These are phyloP conservation scores for Myxocyprinus asiaticus DNA, from an alignment of 2,113 vertebrate genomes.

Conservation along the genomic window DNA sequence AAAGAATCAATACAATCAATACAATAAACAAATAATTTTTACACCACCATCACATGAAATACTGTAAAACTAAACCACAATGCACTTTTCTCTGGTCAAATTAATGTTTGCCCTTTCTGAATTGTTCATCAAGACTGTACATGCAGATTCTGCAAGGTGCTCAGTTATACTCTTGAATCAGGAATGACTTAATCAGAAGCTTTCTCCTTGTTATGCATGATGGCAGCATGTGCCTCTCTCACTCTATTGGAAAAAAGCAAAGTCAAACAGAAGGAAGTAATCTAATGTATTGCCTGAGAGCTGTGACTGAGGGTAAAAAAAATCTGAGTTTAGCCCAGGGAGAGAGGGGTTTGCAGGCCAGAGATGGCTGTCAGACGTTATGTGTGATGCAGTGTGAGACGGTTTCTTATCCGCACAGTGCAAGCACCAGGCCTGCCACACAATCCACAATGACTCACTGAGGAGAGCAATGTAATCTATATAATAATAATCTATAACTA, in stretches of 20 bases:
- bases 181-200: conserved; percentile 67
- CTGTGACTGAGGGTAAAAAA: background rate
- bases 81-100: no score
- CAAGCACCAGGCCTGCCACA: conserved; percentile 1
- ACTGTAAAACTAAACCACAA: background rate
- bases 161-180: conserved; percentile 71
- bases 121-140: conserved; percentile 26
- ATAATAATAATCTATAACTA: no score
- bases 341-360: conserved; percentile 23
- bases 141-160: conserved; percentile 57
- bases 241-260: conserved; percentile 18
- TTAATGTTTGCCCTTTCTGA: no score
- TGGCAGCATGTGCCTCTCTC: conserved; percentile 53
- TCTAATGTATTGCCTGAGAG: conserved; percentile 16
- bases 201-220: conserved; percentile 56
- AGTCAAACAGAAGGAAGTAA: conserved; percentile 31
- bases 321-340: background rate
- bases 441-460: conserved; percentile 16
- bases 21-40: no score
- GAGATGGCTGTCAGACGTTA: conserved; percentile 9
- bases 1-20: no score
- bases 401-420: conserved; percentile 1
- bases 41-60: no score
- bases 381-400: conserved; percentile 22
- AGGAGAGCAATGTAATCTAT: background rate